phyloP scores from a whole-genome alignment of 2,888 invertebrate genomes.

The Quadroppia sp. region DNA sequence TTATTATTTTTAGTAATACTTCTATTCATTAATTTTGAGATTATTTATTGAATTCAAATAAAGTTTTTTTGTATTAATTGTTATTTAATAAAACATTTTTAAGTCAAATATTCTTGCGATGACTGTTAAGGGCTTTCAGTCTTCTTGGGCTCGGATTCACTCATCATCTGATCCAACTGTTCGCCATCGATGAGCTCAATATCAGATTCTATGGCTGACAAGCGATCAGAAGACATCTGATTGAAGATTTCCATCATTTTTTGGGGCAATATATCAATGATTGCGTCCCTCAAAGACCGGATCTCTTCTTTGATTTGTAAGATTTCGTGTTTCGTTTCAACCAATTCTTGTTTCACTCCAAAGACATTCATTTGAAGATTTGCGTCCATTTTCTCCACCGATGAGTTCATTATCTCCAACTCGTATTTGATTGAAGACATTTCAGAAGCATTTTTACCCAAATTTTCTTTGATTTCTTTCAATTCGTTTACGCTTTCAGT shows the following conservation, averaged over 20 bases:
- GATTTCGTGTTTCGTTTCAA: constrained; percentile 1
- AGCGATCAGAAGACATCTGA: not conserved
- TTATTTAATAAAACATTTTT: too few species aligned
- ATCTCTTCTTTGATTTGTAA: not conserved
- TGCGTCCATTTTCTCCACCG: not conserved
- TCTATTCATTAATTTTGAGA: too few species aligned
- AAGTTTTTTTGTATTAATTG: too few species aligned
- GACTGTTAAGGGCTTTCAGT: too few species aligned
- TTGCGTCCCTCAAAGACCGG: not conserved
- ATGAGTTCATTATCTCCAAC: not conserved
- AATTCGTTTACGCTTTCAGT: not conserved
- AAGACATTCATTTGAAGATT: not conserved
- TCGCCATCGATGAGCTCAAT: not conserved
- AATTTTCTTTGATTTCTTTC: not conserved
- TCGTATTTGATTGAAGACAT: not conserved
- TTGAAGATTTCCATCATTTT: not conserved
- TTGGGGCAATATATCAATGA: not conserved
- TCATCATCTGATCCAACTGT: too few species aligned
- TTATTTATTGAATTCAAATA: too few species aligned
- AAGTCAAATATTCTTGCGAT: too few species aligned
- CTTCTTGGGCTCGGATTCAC: too few species aligned
- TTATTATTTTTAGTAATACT: too few species aligned
- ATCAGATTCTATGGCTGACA: not conserved
- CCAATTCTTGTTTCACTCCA: not conserved
- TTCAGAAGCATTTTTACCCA: not conserved